Evolutionary conservation across 2,113 vertebrate genomes (phyloP), one percentile per base, ranked within the genome.

Genomic region (Cynopterus brachyotis): DNA sequence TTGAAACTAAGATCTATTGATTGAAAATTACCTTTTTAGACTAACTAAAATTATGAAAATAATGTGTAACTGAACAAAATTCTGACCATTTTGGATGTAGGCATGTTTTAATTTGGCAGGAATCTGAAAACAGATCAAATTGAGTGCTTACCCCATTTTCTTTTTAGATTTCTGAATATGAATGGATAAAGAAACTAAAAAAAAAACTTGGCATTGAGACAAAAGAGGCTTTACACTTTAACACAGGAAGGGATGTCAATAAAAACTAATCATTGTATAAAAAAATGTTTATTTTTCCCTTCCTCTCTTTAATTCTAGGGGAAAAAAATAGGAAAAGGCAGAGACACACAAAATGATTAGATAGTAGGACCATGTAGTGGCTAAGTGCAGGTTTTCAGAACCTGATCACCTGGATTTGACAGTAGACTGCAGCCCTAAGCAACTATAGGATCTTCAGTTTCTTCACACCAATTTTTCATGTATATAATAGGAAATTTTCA

Each of bases 151-250:
- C 50, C 22, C 9, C 73, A 17, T 11, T 9, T 28, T n/a, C 91
- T 79, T 76, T 97, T 92, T n/a, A 94, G 5, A 95, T 81, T 69
- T 91, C 96, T 59, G 9, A 89, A 67, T 57, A 69, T 30, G 1
- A 95, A 72, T 24, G 16, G 7, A 69, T 64, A 64, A 89, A 86
- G 35, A 80, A 75, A 47, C n/a, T 35, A 67, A 89, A 72, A 57
- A 83, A 93, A 83, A 60, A 64, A 64, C 37, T 94, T 69, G 22
- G 26, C 40, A 72, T 20, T 84, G 64, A 93, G 26, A 82, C 32
- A 72, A 81, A 82, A 60, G 53, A 92, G 69, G 80, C n/a, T 81
- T 83, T 79, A 62, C 19, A 91, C 81, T 82, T 92, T 96, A 94
- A 53, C 17, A 81, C 5, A 96, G 28, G 67, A 95, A 95, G 50